These are phyloP conservation scores for Aurelia sp. DNA, from an alignment of 30 jellyfish, hydroid and myxozoan species.

Conservation along the genomic window DNA sequence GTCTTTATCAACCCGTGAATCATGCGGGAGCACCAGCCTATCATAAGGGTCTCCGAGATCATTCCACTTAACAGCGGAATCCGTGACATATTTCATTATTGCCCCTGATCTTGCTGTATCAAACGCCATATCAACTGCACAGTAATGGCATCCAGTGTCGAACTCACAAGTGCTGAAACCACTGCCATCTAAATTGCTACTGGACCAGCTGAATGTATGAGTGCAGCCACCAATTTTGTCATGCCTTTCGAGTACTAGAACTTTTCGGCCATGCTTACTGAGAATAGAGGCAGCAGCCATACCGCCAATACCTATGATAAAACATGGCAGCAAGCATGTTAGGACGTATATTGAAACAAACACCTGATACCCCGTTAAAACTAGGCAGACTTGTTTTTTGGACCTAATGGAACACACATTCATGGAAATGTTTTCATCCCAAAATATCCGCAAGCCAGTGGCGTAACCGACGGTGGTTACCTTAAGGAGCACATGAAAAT, in stretches of 20 bases:
- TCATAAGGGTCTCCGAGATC: slow-evolving; percentile 95
- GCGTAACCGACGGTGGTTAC: too few relatives aligned
- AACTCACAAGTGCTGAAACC: slow-evolving; percentile 93
- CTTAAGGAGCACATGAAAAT: too few relatives aligned
- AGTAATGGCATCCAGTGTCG: slow-evolving; percentile 94
- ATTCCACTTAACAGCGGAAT: slow-evolving; percentile 85
- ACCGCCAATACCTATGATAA: slow-evolving; percentile 80
- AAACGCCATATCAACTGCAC: slow-evolving; percentile 91
- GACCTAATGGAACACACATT: too few relatives aligned
- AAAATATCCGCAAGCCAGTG: too few relatives aligned
- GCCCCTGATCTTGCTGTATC: slow-evolving; percentile 95
- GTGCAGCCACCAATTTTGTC: slow-evolving; percentile 96
- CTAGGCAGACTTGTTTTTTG: too few relatives aligned
- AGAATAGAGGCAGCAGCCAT: slow-evolving; percentile 82
- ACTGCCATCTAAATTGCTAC: slow-evolving; percentile 75
- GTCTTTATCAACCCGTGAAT: slow-evolving; percentile 69
- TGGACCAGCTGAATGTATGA: slow-evolving; percentile 91
- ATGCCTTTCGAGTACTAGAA: slow-evolving; percentile 85
- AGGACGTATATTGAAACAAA: not conserved
- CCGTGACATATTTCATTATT: slow-evolving; percentile 87
- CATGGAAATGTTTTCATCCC: too few relatives aligned
- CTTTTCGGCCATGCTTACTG: slow-evolving; percentile 73
- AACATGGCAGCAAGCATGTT: not conserved
- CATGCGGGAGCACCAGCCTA: slow-evolving; percentile 87
- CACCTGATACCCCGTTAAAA: too few relatives aligned